phyloP scores from a whole-genome alignment of 2,888 invertebrate genomes.

The Clivina fossor region DNA sequence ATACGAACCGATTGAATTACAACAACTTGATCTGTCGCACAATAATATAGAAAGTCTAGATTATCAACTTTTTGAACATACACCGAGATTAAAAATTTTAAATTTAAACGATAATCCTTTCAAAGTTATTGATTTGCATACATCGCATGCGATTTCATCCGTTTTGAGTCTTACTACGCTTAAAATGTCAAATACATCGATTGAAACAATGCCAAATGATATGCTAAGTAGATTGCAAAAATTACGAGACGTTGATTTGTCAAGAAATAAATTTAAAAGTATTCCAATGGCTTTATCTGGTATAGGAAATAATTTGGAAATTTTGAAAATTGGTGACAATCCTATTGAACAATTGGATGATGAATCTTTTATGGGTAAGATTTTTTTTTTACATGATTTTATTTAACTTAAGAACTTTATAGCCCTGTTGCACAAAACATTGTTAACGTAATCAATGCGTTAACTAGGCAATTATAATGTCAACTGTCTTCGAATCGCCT shows the following conservation, averaged over 20 bases:
- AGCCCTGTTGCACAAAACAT: too few species aligned
- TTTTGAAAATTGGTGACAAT: constrained; percentile 64
- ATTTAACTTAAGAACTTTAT: too few species aligned
- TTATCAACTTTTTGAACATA: constrained; percentile 64
- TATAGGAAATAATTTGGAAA: constrained; percentile 59
- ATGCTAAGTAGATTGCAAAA: constrained; percentile 57
- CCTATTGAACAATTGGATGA: constrained; percentile 61
- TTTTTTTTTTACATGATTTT: too few species aligned
- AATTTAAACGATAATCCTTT: constrained; percentile 65
- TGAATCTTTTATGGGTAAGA: constrained; percentile 62
- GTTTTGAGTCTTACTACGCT: constrained; percentile 44
- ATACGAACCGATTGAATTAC: constrained; percentile 62
- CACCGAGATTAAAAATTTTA: constrained; percentile 62
- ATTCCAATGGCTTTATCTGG: constrained; percentile 61
- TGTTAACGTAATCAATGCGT: too few species aligned
- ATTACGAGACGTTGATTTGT: constrained; percentile 61
- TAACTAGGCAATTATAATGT: too few species aligned
- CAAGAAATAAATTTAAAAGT: constrained; percentile 61
- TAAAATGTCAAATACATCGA: constrained; percentile 56
- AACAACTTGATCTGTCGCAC: constrained; percentile 63
- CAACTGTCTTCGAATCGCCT: too few species aligned
- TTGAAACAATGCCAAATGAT: constrained; percentile 59
- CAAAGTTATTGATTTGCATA: constrained; percentile 61
- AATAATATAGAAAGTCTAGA: constrained; percentile 66
- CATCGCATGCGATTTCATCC: constrained; percentile 58